A percentile compares a stretch with the other conserved stretches of the same genome.
phyloP scores from a whole-genome alignment of 2,113 vertebrate genomes.

The Ciconia boyciana region DNA sequence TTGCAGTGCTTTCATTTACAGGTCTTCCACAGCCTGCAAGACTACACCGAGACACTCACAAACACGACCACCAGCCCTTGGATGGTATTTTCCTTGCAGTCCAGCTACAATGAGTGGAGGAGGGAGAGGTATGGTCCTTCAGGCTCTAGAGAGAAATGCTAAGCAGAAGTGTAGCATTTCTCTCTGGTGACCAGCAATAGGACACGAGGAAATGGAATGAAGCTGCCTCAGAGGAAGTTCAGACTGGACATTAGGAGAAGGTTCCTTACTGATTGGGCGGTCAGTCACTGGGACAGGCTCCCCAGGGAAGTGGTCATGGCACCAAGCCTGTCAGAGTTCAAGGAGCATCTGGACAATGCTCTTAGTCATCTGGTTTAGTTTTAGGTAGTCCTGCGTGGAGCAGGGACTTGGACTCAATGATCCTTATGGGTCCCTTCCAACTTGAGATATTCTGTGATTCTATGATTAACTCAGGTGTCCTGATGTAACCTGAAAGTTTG shows the following conservation, averaged over 20 bases:
- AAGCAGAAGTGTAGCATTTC: not conserved
- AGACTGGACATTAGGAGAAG: not conserved
- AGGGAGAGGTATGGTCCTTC: rapidly evolving
- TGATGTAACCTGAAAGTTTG: not conserved
- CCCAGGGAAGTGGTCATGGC: not conserved
- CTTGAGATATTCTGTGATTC: not conserved
- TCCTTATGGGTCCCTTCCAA: not conserved
- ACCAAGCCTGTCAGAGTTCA: not conserved
- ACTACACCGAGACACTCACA: not conserved
- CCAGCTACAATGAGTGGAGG: not conserved
- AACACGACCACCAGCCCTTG: not conserved
- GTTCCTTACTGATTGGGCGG: not conserved
- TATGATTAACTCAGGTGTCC: not conserved
- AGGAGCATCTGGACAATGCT: not conserved
- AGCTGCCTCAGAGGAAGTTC: not conserved
- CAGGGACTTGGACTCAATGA: not conserved
- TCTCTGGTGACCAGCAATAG: not conserved
- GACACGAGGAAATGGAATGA: rapidly evolving
- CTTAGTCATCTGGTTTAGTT: not conserved
- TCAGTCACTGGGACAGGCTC: not conserved
- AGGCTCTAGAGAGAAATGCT: not conserved
- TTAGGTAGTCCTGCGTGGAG: not conserved
- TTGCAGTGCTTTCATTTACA: not conserved
- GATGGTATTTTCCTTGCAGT: not conserved
- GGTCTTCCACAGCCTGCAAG: not conserved